A percentile compares a stretch with the other conserved stretches of the same genome.
These are phyloP conservation scores for Leptopilina drosophilae DNA, from an alignment of 2,888 invertebrate species.

Conservation along the genomic window DNA sequence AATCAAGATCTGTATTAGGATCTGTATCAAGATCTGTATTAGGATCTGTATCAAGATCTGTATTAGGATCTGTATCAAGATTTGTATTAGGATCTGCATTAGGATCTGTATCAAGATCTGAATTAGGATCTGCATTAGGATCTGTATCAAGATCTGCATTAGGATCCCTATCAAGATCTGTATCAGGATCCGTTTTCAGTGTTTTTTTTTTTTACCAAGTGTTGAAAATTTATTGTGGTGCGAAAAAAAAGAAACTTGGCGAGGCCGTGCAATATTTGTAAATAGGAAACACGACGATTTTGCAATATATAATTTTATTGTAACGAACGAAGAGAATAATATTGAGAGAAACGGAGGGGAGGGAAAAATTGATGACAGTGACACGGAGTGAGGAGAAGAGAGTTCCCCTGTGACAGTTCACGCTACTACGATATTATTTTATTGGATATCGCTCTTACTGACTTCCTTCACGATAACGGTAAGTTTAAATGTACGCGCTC, in stretches of 20 bases:
- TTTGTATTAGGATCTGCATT: no score
- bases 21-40: no score
- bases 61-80: no score
- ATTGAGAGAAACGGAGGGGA: neutral
- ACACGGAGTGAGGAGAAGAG: conserved; percentile 22
- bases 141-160: no score
- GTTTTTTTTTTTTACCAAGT: no score
- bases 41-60: no score
- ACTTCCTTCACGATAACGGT: conserved; percentile 45
- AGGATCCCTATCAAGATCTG: no score
- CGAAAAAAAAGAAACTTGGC: conserved; percentile 29
- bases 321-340: conserved; percentile 14
- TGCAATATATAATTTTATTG: conserved; percentile 38
- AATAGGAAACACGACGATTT: conserved; percentile 44
- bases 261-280: conserved; percentile 43
- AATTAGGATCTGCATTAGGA: no score
- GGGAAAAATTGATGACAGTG: conserved; percentile 41
- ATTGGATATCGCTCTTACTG: conserved; percentile 45
- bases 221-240: neutral
- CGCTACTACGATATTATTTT: conserved; percentile 36
- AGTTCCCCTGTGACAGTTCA: conserved; percentile 1
- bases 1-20: no score
- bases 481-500: conserved; percentile 39
- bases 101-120: no score
- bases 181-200: no score